These are phyloP conservation scores for Pissodes strobi DNA, from an alignment of 1,140 invertebrate species.

Conservation along the genomic window DNA sequence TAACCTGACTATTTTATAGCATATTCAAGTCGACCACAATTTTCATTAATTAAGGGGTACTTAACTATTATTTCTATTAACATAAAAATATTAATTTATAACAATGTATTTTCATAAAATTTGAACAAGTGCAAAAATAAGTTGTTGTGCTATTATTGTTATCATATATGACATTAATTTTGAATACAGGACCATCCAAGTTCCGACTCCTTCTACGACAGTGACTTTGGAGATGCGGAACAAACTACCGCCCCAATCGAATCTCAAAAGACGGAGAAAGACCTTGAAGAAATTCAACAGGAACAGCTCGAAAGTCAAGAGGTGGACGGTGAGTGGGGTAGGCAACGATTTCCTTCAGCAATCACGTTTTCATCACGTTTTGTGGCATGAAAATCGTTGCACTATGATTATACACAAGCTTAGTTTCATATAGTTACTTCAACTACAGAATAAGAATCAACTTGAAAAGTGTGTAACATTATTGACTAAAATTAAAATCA, in stretches of 20 bases:
- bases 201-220: conserved; percentile 85
- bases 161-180: no score
- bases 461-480: no score
- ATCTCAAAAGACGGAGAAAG: conserved; percentile 56
- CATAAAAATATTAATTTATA: no score
- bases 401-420: conserved; percentile 11
- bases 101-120: no score
- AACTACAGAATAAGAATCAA: no score
- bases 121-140: no score
- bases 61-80: no score
- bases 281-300: conserved; percentile 61
- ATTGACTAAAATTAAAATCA: no score
- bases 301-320: conserved; percentile 58
- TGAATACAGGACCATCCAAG: conserved; percentile 73
- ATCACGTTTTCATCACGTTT: conserved; percentile 16
- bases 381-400: conserved; percentile 34
- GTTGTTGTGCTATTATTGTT: no score
- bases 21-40: no score
- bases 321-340: conserved; percentile 69
- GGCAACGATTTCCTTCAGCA: conserved; percentile 41
- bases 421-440: not conserved
- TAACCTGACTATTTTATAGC: no score
- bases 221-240: conserved; percentile 77
- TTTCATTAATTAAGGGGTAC: no score
- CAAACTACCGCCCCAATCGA: conserved; percentile 55